Evolutionary conservation across 2,888 invertebrate species (phyloP).

Genomic region (Cactoblastis cactorum): DNA sequence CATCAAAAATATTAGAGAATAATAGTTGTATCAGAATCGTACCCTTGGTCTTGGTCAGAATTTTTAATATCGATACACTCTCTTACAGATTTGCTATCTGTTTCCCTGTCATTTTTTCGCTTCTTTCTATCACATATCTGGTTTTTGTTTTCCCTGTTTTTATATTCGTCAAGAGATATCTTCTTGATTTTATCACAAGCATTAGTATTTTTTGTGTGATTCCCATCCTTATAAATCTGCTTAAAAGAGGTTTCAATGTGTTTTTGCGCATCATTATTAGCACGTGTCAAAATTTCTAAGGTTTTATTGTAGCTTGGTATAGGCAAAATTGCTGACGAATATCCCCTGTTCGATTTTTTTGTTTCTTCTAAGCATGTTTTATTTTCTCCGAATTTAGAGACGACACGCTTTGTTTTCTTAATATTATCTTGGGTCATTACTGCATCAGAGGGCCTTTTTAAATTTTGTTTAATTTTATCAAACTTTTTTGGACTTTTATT

Average conservation of each 20-base stretch:
- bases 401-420: neutral
- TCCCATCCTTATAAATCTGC: neutral
- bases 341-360: constrained; percentile 22
- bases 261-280: neutral
- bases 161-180: constrained; percentile 47
- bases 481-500: neutral
- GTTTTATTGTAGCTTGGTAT: constrained; percentile 44
- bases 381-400: neutral
- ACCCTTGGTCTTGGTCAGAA: constrained; percentile 37
- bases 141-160: constrained; percentile 28
- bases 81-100: neutral
- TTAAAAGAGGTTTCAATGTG: neutral
- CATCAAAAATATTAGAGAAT: neutral
- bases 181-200: constrained; percentile 28
- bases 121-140: constrained; percentile 3
- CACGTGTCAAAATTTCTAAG: constrained; percentile 21
- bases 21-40: constrained; percentile 39
- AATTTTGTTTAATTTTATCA: neutral
- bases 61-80: constrained; percentile 6
- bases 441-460: neutral
- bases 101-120: neutral
- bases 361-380: neutral
- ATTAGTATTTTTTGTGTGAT: neutral
- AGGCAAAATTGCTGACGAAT: constrained; percentile 55
- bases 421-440: neutral